Percentiles rank a stretch among this genome's conserved stretches.
Conservation (phyloP, 2,888 invertebrate species). For the Vanessa cardui region DNA sequence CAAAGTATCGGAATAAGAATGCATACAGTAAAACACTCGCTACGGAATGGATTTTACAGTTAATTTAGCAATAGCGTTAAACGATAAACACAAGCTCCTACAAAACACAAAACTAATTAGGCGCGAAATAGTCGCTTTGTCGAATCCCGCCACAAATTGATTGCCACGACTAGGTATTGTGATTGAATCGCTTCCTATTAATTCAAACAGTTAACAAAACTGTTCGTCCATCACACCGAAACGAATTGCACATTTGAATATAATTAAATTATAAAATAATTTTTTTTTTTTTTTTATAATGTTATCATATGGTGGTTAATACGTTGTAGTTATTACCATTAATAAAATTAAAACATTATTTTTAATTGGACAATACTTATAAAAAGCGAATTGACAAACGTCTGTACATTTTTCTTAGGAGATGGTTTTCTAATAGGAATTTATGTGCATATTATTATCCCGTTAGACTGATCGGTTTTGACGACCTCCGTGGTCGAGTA, state of each 20-base stretch:
- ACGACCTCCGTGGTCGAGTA: no score
- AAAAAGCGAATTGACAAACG: no score
- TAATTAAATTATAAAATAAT: not conserved
- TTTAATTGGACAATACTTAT: no score
- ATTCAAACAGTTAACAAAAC: conserved; percentile 45
- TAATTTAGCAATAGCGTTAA: conserved; percentile 14
- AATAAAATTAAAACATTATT: no score
- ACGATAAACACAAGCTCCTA: conserved; percentile 22
- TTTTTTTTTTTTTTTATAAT: no score
- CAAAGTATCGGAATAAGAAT: not conserved
- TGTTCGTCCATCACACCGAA: conserved; percentile 35
- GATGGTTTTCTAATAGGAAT: no score
- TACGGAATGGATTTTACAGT: not conserved
- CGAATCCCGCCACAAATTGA: conserved; percentile 47
- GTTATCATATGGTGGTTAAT: no score
- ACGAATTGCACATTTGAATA: not conserved
- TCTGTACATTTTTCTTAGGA: no score
- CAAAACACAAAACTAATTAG: conserved; percentile 49
- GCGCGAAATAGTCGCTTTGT: conserved; percentile 47
- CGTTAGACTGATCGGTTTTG: no score
- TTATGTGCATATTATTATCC: no score
- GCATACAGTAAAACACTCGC: not conserved
- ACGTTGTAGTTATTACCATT: no score
- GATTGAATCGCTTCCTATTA: conserved; percentile 49
- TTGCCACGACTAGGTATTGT: conserved; percentile 43